Evolutionary conservation across 2,797 vertebrate genomes (phyloP).

Genomic region (Calcarius lapponicus): DNA sequence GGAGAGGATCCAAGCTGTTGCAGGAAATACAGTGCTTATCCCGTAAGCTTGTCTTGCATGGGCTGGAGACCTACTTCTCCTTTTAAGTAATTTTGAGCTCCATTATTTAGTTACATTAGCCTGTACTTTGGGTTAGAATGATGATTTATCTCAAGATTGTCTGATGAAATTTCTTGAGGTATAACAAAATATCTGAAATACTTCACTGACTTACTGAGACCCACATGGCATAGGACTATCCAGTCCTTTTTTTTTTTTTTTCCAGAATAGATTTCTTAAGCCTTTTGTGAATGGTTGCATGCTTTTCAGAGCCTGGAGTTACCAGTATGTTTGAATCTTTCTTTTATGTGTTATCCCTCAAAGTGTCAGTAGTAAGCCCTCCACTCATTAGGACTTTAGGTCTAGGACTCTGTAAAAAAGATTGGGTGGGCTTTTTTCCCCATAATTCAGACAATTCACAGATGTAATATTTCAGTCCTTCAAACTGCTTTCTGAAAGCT

Average conservation of each 20-base stretch:
- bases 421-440: background rate
- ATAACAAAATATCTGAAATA: background rate
- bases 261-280: background rate
- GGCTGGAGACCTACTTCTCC: background rate
- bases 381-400: background rate
- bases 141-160: background rate
- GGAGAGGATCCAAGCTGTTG: background rate
- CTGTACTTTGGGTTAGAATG: background rate
- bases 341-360: background rate
- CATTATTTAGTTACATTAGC: background rate
- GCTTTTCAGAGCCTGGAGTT: background rate
- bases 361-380: background rate
- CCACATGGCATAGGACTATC: background rate
- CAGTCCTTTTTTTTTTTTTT: background rate
- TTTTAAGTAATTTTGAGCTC: background rate
- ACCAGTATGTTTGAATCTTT: background rate
- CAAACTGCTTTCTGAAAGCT: background rate
- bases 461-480: background rate
- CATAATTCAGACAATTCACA: background rate
- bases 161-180: background rate
- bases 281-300: background rate
- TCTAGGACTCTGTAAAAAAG: background rate
- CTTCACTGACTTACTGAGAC: background rate
- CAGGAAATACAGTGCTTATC: background rate
- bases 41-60: background rate